phyloP scores from a whole-genome alignment of 2,113 vertebrate genomes.

The Cyanocitta stelleri region DNA sequence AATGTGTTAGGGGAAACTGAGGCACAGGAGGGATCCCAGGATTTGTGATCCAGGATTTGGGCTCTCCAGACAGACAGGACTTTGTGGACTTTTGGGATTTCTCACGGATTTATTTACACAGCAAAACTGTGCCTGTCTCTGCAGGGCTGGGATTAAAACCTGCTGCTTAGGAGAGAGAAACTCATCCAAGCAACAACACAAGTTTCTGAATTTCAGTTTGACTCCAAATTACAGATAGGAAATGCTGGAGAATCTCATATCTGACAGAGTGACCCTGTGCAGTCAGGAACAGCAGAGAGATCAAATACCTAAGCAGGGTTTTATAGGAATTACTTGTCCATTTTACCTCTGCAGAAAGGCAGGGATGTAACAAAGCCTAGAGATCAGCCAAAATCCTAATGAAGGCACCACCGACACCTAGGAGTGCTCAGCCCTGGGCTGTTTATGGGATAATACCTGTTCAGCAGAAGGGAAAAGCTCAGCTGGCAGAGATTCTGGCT shows the following conservation, averaged over 20 bases:
- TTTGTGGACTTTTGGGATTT: neutral
- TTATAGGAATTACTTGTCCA: neutral
- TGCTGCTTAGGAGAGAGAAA: neutral
- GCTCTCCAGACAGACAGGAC: neutral
- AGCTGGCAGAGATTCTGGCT: neutral
- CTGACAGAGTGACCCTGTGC: neutral
- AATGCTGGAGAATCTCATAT: accelerated
- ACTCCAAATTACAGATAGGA: accelerated
- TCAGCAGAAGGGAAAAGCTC: neutral
- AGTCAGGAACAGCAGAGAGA: neutral
- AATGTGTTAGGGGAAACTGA: neutral
- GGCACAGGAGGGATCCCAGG: neutral
- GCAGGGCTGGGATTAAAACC: neutral
- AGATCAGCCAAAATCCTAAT: neutral
- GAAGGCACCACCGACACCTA: neutral
- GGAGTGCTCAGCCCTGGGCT: neutral
- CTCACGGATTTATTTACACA: neutral
- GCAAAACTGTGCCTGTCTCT: neutral
- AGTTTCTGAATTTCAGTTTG: neutral
- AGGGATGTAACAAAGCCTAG: neutral
- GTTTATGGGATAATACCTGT: neutral
- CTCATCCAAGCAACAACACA: neutral
- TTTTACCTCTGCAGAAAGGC: neutral
- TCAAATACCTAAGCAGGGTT: accelerated
- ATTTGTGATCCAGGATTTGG: neutral